These are phyloP conservation scores for Chaetops frenatus DNA, from an alignment of 2,113 vertebrate species.

Conservation along the genomic window DNA sequence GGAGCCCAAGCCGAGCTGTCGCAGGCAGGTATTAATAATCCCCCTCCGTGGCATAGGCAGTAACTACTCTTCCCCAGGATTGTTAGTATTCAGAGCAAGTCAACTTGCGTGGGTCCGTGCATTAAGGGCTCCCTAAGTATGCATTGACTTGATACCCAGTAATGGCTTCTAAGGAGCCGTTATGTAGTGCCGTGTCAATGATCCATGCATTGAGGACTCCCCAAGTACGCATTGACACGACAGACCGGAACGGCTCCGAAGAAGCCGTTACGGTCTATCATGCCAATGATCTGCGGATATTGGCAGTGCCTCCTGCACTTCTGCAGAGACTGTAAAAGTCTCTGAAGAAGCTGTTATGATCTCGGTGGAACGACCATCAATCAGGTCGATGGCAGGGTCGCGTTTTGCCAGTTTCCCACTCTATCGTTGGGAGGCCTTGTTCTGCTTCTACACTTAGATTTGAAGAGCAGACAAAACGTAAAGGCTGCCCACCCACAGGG, in stretches of 20 bases:
- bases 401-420: slow-evolving; percentile 7
- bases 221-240: slow-evolving; percentile 78
- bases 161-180: slow-evolving; percentile 81
- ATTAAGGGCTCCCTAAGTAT: slow-evolving; percentile 79
- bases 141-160: slow-evolving; percentile 81
- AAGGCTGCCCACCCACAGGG: not conserved
- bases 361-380: slow-evolving; percentile 34
- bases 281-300: slow-evolving; percentile 79
- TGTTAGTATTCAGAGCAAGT: slow-evolving; percentile 77
- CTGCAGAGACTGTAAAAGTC: slow-evolving; percentile 61
- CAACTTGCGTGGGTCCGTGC: slow-evolving; percentile 71
- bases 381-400: not conserved
- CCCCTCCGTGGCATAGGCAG: slow-evolving; percentile 29
- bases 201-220: slow-evolving; percentile 79
- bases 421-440: not conserved
- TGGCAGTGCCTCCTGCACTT: slow-evolving; percentile 74
- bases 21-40: not conserved
- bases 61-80: slow-evolving; percentile 72
- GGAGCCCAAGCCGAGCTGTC: accelerated
- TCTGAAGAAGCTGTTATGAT: slow-evolving; percentile 66
- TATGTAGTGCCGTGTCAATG: slow-evolving; percentile 80
- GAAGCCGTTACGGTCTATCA: slow-evolving; percentile 78
- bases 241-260: slow-evolving; percentile 77
- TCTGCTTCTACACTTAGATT: not conserved
- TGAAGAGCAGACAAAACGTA: not conserved